Percentiles rank a stretch among this genome's conserved stretches.
These are phyloP conservation scores for Eulithis prunata DNA, from an alignment of 2,888 invertebrate genomes.

Conservation along the genomic window DNA sequence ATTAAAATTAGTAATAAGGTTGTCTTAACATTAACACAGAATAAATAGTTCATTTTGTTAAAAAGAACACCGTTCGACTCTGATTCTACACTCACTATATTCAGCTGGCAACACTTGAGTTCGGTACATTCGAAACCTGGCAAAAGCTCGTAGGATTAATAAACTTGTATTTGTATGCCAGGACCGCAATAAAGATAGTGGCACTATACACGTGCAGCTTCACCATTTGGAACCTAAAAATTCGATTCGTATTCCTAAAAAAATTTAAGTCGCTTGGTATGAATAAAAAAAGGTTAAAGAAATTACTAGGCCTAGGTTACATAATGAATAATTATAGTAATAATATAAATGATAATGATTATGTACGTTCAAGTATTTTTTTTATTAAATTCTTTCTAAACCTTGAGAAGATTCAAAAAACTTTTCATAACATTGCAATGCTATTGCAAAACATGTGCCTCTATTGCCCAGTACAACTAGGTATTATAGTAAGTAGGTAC, in stretches of 20 bases:
- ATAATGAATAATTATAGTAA: no score
- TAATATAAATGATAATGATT: no score
- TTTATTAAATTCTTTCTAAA: no score
- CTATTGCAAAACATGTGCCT: no score
- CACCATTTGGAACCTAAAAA: constrained; percentile 18
- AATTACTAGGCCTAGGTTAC: not conserved
- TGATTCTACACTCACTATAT: not conserved
- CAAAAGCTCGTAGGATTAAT: constrained; percentile 48
- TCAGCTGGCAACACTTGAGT: constrained; percentile 47
- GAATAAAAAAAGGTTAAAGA: constrained; percentile 1
- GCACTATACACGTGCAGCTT: constrained; percentile 22
- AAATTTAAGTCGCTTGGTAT: constrained; percentile 1
- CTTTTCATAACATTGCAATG: no score
- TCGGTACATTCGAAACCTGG: constrained; percentile 47
- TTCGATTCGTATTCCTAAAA: constrained; percentile 4
- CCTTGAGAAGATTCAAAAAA: no score
- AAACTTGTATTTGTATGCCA: constrained; percentile 43
- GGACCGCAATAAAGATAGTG: constrained; percentile 37
- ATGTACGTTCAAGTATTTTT: no score
- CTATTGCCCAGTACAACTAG: not conserved
- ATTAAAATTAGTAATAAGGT: no score
- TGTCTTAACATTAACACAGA: no score
- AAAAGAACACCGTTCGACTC: not conserved
- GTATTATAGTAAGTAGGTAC: not conserved
- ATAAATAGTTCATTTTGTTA: no score